Conservation (phyloP, 1,140 invertebrate genomes). For the Brachionus paranguensis region DNA sequence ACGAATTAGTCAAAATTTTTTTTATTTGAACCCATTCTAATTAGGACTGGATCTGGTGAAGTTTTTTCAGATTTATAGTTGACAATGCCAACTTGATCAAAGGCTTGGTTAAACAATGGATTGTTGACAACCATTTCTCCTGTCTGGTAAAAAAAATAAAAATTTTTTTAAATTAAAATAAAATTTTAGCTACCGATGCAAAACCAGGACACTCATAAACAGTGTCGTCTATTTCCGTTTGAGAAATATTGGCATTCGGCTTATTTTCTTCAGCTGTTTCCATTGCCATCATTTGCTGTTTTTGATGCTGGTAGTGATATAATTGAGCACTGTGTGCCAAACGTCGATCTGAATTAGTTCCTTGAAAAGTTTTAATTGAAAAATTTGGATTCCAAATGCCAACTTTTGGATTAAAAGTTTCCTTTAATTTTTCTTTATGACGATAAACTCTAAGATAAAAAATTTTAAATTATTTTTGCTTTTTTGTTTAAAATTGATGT, state of each 20-base stretch:
- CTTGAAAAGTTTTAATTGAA: background rate
- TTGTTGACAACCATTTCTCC: constrained; percentile 98
- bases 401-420: background rate
- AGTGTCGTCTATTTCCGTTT: constrained; percentile 91
- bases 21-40: background rate
- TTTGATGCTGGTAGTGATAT: constrained; percentile 98
- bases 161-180: background rate
- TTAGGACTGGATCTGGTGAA: background rate
- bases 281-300: constrained; percentile 78
- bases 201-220: constrained; percentile 95
- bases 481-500: background rate
- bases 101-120: constrained; percentile 78
- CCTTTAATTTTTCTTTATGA: background rate
- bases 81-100: background rate
- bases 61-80: background rate
- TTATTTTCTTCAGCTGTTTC: constrained; percentile 54
- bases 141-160: constrained; percentile 63
- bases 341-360: constrained; percentile 64
- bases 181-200: constrained; percentile 65
- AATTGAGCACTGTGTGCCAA: constrained; percentile 93
- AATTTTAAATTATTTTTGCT: background rate
- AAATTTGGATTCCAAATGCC: constrained; percentile 40
- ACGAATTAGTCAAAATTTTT: background rate
- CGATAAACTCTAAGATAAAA: constrained; percentile 25
- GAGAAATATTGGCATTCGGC: constrained; percentile 78